Percentiles rank a stretch among this genome's conserved stretches.
Conservation (phyloP, 2,113 vertebrate genomes). For the Formicarius rufipectus region DNA sequence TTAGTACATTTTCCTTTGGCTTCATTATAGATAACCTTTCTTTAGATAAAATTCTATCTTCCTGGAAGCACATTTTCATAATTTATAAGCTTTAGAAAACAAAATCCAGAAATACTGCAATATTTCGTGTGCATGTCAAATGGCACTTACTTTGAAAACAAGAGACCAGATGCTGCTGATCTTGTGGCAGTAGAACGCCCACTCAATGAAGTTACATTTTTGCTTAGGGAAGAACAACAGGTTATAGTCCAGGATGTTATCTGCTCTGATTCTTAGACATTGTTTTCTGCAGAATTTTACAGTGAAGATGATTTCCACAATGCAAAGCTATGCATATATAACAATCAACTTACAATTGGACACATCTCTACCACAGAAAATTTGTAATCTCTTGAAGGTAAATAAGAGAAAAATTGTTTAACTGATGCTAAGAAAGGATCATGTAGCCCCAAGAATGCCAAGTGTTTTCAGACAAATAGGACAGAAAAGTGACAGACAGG, state of each 20-base stretch:
- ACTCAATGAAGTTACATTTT: not conserved
- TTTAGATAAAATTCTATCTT: not conserved
- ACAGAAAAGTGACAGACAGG: not conserved
- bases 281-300: not conserved
- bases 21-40: not conserved
- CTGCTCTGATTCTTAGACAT: not conserved
- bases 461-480: not conserved
- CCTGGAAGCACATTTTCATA: slow-evolving; percentile 26
- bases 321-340: not conserved
- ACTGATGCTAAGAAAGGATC: not conserved
- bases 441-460: not conserved
- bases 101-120: not conserved
- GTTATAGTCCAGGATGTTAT: not conserved
- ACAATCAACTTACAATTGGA: not conserved
- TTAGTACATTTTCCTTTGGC: not conserved
- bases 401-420: not conserved
- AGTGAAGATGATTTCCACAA: not conserved
- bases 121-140: not conserved
- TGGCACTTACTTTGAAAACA: not conserved
- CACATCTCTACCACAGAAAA: not conserved
- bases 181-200: not conserved
- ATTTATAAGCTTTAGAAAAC: slow-evolving; percentile 17
- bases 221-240: not conserved
- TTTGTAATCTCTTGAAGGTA: not conserved
- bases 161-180: not conserved